These are phyloP conservation scores for Andricus grossulariae DNA, from an alignment of 1,140 invertebrate species.

Conservation along the genomic window DNA sequence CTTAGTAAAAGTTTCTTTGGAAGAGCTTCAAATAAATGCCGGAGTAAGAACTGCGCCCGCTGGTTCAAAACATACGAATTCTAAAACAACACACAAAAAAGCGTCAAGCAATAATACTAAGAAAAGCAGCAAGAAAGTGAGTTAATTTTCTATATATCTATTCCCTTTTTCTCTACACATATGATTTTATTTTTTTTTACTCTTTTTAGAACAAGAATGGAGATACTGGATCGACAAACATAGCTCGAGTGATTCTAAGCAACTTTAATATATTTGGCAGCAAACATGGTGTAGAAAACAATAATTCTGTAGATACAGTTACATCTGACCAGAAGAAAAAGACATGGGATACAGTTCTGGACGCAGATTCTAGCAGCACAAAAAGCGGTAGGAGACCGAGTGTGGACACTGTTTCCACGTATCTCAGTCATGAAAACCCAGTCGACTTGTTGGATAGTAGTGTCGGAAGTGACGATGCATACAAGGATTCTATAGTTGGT, in stretches of 20 bases:
- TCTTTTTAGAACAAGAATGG: conserved; percentile 65
- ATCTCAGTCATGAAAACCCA: conserved; percentile 89
- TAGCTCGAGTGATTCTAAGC: conserved; percentile 85
- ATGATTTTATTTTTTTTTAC: conserved; percentile 27
- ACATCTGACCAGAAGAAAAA: conserved; percentile 64
- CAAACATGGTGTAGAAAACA: conserved; percentile 64
- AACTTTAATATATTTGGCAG: conserved; percentile 88
- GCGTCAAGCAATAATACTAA: conserved; percentile 62
- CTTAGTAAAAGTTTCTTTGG: conserved; percentile 81
- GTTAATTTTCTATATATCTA: conserved; percentile 29
- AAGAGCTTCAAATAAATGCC: conserved; percentile 74
- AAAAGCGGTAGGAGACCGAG: conserved; percentile 85
- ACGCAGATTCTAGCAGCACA: conserved; percentile 82
- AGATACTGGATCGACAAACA: conserved; percentile 78
- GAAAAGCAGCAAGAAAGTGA: conserved; percentile 62
- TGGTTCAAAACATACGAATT: conserved; percentile 62
- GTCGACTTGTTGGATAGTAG: conserved; percentile 86
- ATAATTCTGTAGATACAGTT: conserved; percentile 51
- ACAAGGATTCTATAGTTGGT: conserved; percentile 77
- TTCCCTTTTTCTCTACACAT: not conserved
- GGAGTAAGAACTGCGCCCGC: conserved; percentile 54
- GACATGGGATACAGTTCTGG: conserved; percentile 75
- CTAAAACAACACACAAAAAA: conserved; percentile 69
- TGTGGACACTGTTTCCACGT: conserved; percentile 91
- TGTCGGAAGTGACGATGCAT: conserved; percentile 82